Evolutionary conservation across 23 tunicate genomes (phyloP).

Genomic region (Aplidium turbinatum): DNA sequence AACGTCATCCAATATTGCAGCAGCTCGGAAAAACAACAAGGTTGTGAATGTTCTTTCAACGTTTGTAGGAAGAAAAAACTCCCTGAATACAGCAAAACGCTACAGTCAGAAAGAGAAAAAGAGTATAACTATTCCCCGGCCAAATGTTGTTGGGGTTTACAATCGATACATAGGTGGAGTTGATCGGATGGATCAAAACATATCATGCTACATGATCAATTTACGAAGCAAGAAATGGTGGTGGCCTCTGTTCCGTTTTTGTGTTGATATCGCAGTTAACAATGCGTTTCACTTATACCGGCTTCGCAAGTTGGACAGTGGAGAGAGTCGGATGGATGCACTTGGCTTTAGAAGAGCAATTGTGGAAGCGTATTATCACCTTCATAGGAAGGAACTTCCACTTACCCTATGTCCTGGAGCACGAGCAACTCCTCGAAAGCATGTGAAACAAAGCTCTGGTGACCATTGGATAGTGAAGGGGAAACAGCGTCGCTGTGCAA

Average conservation of each 20-base stretch:
- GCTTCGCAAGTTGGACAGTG: background rate
- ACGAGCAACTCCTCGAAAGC: too few species aligned
- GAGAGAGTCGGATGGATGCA: background rate
- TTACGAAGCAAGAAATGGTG: conserved; percentile 36
- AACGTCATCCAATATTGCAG: conserved; percentile 6
- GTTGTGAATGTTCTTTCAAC: conserved; percentile 19
- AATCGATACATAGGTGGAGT: conserved; percentile 12
- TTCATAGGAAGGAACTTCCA: background rate
- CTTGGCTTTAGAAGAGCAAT: conserved; percentile 11
- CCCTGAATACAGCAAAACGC: conserved; percentile 3
- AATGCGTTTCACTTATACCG: conserved; percentile 26
- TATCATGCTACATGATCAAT: conserved; percentile 21
- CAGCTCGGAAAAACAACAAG: conserved; percentile 7
- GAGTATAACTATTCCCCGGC: background rate
- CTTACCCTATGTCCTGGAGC: background rate
- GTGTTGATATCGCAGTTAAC: conserved; percentile 24
- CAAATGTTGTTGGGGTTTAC: conserved; percentile 11
- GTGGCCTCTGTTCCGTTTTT: conserved; percentile 35
- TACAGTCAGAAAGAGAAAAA: conserved; percentile 10
- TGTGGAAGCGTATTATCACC: background rate
- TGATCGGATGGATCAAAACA: conserved; percentile 27
- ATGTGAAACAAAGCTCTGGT: too few species aligned
- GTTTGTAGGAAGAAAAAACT: background rate
- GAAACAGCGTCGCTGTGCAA: too few species aligned
- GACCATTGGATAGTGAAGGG: too few species aligned